These are phyloP conservation scores for Rhincodon typus DNA, from an alignment of 2,797 vertebrate genomes.

Conservation along the genomic window DNA sequence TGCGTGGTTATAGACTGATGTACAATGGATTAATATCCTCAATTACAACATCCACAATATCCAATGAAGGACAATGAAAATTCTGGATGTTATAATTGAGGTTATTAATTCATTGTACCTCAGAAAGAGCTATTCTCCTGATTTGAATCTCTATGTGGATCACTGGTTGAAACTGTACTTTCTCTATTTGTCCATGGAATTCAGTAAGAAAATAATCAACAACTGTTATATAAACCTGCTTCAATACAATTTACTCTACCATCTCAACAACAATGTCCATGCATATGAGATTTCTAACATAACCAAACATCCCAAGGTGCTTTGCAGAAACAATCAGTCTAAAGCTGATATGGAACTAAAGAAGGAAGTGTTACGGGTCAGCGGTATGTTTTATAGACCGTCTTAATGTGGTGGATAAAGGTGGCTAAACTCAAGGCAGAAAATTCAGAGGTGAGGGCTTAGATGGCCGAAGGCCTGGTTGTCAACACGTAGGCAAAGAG, in stretches of 20 bases:
- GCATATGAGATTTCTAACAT: background rate
- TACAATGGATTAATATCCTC: background rate
- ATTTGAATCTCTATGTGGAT: background rate
- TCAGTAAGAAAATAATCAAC: background rate
- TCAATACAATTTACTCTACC: background rate
- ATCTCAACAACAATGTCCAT: background rate
- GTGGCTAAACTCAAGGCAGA: background rate
- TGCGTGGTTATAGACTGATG: background rate
- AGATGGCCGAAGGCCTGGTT: background rate
- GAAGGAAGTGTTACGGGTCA: background rate
- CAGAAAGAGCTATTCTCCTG: background rate
- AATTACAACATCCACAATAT: background rate
- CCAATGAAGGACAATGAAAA: background rate
- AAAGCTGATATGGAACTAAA: background rate
- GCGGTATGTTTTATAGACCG: background rate
- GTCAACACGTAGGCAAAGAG: background rate
- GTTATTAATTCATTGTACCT: slow-evolving; percentile 2
- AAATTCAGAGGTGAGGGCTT: background rate
- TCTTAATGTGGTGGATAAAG: background rate
- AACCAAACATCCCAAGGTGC: background rate
- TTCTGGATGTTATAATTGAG: background rate
- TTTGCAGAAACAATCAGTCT: background rate
- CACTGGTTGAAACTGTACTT: background rate
- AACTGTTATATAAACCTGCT: background rate
- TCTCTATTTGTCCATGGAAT: background rate